Conservation (phyloP, 1,140 invertebrate species). For the Lanistes nyassanus region DNA sequence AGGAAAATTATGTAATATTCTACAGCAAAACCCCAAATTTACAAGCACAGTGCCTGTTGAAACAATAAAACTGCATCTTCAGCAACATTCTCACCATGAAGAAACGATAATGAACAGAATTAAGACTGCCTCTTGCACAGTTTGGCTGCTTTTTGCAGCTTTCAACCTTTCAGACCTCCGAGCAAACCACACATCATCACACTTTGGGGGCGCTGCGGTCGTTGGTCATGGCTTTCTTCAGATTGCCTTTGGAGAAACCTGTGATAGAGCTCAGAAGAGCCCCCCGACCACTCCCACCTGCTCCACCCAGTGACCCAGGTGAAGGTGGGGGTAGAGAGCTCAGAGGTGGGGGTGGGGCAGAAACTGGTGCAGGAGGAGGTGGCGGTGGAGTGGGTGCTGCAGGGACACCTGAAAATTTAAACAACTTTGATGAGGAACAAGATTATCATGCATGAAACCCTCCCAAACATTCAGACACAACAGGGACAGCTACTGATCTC, state of each 20-base stretch:
- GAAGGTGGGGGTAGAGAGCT: slow-evolving; percentile 29
- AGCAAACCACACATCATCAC: too few species aligned
- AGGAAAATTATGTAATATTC: not conserved
- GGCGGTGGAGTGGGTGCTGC: slow-evolving; percentile 40
- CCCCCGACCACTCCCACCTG: slow-evolving; percentile 36
- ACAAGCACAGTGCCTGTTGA: not conserved
- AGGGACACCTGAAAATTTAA: not conserved
- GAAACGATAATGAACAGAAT: not conserved
- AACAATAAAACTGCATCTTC: not conserved
- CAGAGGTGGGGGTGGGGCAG: slow-evolving; percentile 26
- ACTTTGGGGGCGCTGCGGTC: slow-evolving; percentile 62
- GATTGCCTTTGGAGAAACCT: slow-evolving; percentile 54
- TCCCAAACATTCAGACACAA: too few species aligned
- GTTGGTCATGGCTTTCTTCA: slow-evolving; percentile 59
- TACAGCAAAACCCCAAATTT: not conserved
- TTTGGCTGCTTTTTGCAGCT: not conserved
- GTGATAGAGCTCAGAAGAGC: slow-evolving; percentile 61
- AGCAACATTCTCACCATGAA: not conserved
- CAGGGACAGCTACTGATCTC: too few species aligned
- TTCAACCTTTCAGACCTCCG: not conserved
- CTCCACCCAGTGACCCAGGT: slow-evolving; percentile 19
- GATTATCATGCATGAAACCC: too few species aligned
- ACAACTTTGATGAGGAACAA: too few species aligned
- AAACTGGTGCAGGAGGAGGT: slow-evolving; percentile 28
- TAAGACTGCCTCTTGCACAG: not conserved